Percentiles rank a stretch among this genome's conserved stretches.
Evolutionary conservation across 1,140 invertebrate species (phyloP).

Genomic region (Pachypeltis micranthus): DNA sequence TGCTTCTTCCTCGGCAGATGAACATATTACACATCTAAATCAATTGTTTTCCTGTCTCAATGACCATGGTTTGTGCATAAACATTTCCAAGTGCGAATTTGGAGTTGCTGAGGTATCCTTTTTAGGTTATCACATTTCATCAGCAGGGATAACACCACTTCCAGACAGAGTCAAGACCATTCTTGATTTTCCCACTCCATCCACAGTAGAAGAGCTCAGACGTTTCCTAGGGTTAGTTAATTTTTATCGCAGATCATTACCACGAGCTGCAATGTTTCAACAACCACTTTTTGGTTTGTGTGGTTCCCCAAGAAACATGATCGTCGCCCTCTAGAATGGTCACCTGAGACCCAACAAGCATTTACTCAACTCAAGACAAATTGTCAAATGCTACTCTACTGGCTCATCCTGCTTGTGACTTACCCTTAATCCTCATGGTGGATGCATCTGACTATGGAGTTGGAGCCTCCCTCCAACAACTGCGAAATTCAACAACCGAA

Average conservation of each 20-base stretch:
- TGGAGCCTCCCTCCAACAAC: constrained; percentile 22
- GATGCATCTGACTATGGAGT: constrained; percentile 28
- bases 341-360: neutral
- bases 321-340: neutral
- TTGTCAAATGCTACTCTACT: no score
- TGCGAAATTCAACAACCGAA: constrained; percentile 7
- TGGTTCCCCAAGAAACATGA: neutral
- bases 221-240: constrained; percentile 25
- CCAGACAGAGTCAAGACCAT: constrained; percentile 28
- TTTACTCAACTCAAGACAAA: constrained; percentile 3
- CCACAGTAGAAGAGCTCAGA: constrained; percentile 19
- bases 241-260: constrained; percentile 23
- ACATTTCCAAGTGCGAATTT: constrained; percentile 19
- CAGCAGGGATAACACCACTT: constrained; percentile 29
- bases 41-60: constrained; percentile 22
- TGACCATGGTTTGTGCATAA: constrained; percentile 19
- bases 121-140: constrained; percentile 30
- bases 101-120: neutral
- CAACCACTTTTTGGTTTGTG: neutral
- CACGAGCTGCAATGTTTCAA: constrained; percentile 15
- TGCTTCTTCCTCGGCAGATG: constrained; percentile 15
- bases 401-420: constrained; percentile 22
- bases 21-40: constrained; percentile 23
- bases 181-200: constrained; percentile 8
- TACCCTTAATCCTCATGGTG: constrained; percentile 21